Evolutionary conservation across 2,113 vertebrate species (phyloP).

Genomic region (Aptenodytes patagonicus): DNA sequence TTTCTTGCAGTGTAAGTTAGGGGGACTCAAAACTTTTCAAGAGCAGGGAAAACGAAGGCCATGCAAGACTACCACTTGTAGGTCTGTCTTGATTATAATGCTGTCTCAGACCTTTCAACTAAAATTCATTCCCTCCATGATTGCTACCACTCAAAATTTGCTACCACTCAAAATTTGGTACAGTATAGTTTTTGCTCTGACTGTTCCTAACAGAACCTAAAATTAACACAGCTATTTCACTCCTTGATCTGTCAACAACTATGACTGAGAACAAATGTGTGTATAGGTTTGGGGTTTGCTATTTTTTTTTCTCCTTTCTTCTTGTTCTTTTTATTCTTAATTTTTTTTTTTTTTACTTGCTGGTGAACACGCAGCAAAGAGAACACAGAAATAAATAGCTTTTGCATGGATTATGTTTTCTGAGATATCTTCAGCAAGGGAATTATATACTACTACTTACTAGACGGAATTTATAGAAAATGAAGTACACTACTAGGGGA

Average conservation of each 20-base stretch:
- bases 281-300: background rate
- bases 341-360: background rate
- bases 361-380: background rate
- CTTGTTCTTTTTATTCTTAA: background rate
- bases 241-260: background rate
- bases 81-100: background rate
- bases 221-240: background rate
- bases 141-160: background rate
- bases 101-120: background rate
- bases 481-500: background rate
- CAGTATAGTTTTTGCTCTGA: background rate
- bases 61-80: background rate
- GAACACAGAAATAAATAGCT: background rate
- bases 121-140: background rate
- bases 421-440: background rate
- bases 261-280: background rate
- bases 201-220: background rate
- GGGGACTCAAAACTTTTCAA: background rate
- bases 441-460: background rate
- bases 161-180: background rate
- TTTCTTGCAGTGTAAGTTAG: no score
- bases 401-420: background rate
- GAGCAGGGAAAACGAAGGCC: background rate
- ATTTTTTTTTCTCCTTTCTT: background rate
- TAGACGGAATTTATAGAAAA: background rate